phyloP scores from a whole-genome alignment of 2,888 invertebrate genomes.

The Dione juno region DNA sequence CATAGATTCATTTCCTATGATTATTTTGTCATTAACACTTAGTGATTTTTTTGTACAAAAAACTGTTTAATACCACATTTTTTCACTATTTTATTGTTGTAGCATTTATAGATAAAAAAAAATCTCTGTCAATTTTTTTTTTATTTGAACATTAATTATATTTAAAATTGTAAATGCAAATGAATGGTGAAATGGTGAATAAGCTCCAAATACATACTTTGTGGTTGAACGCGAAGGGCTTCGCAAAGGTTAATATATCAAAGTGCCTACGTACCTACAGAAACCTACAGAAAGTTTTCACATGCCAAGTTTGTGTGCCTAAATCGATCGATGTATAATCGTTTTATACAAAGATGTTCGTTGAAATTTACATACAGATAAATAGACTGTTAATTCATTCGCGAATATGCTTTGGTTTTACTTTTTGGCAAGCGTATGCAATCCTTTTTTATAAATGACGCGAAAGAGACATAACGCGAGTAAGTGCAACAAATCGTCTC shows the following conservation, averaged over 20 bases:
- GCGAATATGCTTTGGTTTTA: slow-evolving; percentile 45
- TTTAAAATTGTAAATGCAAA: no score
- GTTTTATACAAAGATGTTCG: slow-evolving; percentile 45
- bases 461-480: slow-evolving; percentile 56
- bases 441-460: slow-evolving; percentile 52
- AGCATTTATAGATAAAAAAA: no score
- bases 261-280: slow-evolving; percentile 43
- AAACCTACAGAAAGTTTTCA: slow-evolving; percentile 33
- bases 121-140: no score
- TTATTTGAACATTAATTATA: no score
- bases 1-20: no score
- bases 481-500: slow-evolving; percentile 76
- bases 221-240: slow-evolving; percentile 53
- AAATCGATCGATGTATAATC: slow-evolving; percentile 44
- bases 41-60: no score
- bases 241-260: slow-evolving; percentile 58
- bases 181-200: slow-evolving; percentile 37
- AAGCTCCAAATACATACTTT: slow-evolving; percentile 34
- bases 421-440: slow-evolving; percentile 50
- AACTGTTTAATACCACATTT: no score
- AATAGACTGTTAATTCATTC: slow-evolving; percentile 30
- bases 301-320: slow-evolving; percentile 35
- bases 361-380: slow-evolving; percentile 36
- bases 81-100: no score
- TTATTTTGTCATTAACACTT: no score